Evolutionary conservation across 2,888 invertebrate species (phyloP).

Genomic region (Heliconius charithonia): DNA sequence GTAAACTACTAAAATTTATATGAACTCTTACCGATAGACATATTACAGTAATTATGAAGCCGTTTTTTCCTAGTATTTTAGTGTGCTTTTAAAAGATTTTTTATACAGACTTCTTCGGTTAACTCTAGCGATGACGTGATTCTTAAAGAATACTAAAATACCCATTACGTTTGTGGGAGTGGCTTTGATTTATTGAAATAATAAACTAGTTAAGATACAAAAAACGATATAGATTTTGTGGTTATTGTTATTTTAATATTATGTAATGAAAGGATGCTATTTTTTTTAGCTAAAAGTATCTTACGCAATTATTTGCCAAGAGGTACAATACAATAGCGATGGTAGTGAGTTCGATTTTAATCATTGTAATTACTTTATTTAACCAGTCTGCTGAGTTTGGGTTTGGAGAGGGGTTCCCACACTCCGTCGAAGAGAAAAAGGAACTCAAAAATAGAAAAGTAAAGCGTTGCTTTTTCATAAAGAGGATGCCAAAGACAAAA

Average conservation of each 20-base stretch:
- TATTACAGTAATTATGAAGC: too few species aligned
- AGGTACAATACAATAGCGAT: not conserved
- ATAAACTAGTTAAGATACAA: conserved; percentile 19
- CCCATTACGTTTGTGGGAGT: conserved; percentile 19
- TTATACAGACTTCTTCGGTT: conserved; percentile 6
- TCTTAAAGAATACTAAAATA: conserved; percentile 21
- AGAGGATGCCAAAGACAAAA: not conserved
- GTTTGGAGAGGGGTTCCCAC: not conserved
- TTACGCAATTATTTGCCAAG: not conserved
- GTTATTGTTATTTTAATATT: not conserved
- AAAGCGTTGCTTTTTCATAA: not conserved
- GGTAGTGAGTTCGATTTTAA: not conserved
- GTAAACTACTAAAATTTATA: not conserved
- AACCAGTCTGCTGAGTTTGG: not conserved
- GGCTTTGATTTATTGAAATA: conserved; percentile 33
- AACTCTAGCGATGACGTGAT: conserved; percentile 41
- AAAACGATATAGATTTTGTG: not conserved
- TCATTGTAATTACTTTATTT: not conserved
- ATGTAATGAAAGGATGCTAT: not conserved
- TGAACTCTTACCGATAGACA: not conserved
- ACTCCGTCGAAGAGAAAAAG: not conserved
- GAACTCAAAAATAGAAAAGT: not conserved
- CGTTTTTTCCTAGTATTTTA: too few species aligned
- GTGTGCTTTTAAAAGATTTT: too few species aligned
- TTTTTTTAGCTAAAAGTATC: not conserved